Conservation (phyloP, 2,888 invertebrate genomes). For the Argyra leucocephala region DNA sequence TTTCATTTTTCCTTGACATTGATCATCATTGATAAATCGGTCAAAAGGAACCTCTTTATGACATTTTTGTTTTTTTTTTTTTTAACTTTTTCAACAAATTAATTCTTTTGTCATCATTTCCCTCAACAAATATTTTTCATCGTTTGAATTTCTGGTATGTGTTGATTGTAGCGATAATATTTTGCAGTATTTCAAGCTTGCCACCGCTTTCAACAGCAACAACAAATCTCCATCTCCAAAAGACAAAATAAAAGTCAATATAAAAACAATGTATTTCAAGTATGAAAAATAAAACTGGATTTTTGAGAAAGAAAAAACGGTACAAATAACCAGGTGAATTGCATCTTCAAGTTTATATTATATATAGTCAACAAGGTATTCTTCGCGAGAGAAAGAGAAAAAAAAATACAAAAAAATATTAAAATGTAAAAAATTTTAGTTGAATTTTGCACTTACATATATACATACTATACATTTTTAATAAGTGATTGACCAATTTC, state of each 20-base stretch:
- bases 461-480: neutral
- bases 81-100: too few relatives aligned
- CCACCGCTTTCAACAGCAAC: neutral
- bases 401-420: too few relatives aligned
- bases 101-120: neutral
- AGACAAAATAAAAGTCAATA: too few relatives aligned
- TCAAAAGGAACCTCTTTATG: too few relatives aligned
- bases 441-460: neutral
- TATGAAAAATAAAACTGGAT: neutral
- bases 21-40: too few relatives aligned
- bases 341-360: neutral
- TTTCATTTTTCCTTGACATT: too few relatives aligned
- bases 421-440: too few relatives aligned
- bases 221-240: too few relatives aligned
- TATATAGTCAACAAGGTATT: too few relatives aligned
- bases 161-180: neutral
- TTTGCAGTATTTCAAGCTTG: neutral
- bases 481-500: neutral
- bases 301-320: neutral
- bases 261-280: neutral
- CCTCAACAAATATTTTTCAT: neutral
- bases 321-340: neutral
- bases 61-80: too few relatives aligned
- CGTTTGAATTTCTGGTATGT: neutral
- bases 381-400: too few relatives aligned